Evolutionary conservation across 1,140 invertebrate genomes (phyloP), one percentile per base, ranked within the genome.

Genomic region (Whitmania pigra): DNA sequence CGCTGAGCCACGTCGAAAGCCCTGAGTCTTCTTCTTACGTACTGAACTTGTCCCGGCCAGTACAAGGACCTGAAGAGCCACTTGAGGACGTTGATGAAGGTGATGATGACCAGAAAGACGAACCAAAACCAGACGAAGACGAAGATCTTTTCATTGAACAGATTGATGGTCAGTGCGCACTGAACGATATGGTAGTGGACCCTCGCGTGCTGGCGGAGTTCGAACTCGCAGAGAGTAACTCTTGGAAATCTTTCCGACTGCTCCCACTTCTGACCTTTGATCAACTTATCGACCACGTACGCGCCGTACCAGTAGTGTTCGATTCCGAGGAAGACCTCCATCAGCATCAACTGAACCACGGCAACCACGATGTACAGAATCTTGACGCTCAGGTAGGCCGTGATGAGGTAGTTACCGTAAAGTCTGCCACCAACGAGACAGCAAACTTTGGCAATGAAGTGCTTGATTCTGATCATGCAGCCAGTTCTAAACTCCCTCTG

Each of bases 191-290:
- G 76, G 25, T 67, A 70, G 69, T 76, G 75, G 20, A 75, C 31
- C 6, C 71, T 29, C 27, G 71, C 63, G 29, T 75, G 76, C 74
- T 83, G 81, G 55, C 83, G 78, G 36, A 84, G 82, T 69, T 84
- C 78, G 77, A 85, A 85, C 73, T 85, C 84, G 71, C 84, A 85
- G 68, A 84, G 76, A 0, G 84, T 85, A n/a, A 85, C 79, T n/a
- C 83, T 76, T 18, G 83, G 83, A 75, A 84, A 83, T 76, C 77
- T 81, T 73, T 76, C 82, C 73, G 78, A 72, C 77, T 78, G 70
- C 27, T 77, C 76, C 82, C 83, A 85, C 70, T 81, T 78, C 20
- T 76, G 72, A 53, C 84, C 82, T 66, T 76, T 76, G 15, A 79
- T 76, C 20, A 85, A 72, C 73, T 83, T 80, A 40, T 76, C 69